phyloP scores from a whole-genome alignment of 2,888 invertebrate species.

The Stenotaenia linearis region DNA sequence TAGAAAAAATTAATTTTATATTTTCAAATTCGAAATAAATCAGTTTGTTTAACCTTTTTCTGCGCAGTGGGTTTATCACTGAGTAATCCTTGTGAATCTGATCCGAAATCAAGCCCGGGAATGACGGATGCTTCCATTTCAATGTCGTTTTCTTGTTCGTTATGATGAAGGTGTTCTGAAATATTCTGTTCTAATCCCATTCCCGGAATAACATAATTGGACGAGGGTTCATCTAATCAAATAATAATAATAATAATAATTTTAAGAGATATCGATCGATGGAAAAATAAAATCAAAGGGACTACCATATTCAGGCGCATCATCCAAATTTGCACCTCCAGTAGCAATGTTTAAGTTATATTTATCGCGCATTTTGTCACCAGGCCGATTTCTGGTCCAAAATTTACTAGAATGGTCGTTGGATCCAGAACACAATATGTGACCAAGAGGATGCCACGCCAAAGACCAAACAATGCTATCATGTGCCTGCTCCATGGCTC shows the following conservation, averaged over 20 bases:
- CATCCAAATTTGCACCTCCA: conserved; percentile 59
- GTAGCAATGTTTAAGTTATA: conserved; percentile 91
- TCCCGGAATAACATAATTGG: conserved; percentile 66
- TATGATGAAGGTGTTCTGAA: conserved; percentile 51
- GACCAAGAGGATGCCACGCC: conserved; percentile 98
- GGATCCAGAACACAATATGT: conserved; percentile 97
- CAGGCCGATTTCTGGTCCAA: conserved; percentile 98
- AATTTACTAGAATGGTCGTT: conserved; percentile 97
- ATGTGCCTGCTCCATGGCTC: conserved; percentile 96
- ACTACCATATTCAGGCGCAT: conserved; percentile 43
- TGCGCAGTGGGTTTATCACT: conserved; percentile 31
- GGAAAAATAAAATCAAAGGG: too few relatives aligned
- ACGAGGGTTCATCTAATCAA: conserved; percentile 64
- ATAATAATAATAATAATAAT: background rate
- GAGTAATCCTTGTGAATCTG: conserved; percentile 40
- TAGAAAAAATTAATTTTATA: conserved; percentile 39
- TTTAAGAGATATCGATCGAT: too few relatives aligned
- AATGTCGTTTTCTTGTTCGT: conserved; percentile 38
- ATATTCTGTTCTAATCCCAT: conserved; percentile 98
- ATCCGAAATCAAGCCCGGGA: conserved; percentile 79
- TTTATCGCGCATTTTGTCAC: conserved; percentile 96
- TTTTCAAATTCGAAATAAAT: background rate
- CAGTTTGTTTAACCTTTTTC: conserved; percentile 35
- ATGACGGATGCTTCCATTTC: conserved; percentile 52
- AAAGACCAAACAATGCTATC: conserved; percentile 99